Conservation (phyloP, 2,888 invertebrate species). For the Melanostoma scalare region DNA sequence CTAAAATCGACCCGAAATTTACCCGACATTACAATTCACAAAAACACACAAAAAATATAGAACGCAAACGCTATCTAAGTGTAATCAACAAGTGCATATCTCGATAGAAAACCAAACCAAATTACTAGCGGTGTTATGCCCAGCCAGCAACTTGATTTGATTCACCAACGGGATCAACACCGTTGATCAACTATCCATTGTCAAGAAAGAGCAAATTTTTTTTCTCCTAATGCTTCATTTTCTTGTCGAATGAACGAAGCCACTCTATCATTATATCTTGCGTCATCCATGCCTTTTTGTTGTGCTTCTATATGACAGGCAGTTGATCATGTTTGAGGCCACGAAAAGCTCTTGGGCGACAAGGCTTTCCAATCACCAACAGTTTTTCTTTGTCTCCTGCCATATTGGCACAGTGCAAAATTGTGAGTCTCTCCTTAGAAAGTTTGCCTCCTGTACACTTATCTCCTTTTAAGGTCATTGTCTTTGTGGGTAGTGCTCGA, state of each 20-base stretch:
- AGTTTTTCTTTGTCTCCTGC: constrained; percentile 29
- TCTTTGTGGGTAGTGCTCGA: too few species aligned
- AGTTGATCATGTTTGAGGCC: constrained; percentile 3
- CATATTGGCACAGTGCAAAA: constrained; percentile 24
- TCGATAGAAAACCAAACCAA: too few species aligned
- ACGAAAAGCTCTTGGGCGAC: constrained; percentile 23
- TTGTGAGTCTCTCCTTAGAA: constrained; percentile 19
- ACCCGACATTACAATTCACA: too few species aligned
- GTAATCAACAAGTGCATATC: too few species aligned
- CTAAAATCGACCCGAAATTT: too few species aligned
- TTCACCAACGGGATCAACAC: too few species aligned
- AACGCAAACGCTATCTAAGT: too few species aligned
- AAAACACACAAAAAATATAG: too few species aligned
- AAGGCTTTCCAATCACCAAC: constrained; percentile 17
- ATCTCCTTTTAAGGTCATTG: too few species aligned
- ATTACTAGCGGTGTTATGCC: too few species aligned
- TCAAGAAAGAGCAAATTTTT: constrained; percentile 20
- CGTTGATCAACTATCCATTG: too few species aligned
- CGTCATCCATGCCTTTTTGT: not conserved
- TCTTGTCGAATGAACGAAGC: constrained; percentile 5
- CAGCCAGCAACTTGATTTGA: too few species aligned
- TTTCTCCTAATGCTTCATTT: not conserved
- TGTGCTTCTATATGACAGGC: not conserved
- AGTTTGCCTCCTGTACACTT: constrained; percentile 12
- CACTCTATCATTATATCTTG: not conserved